A percentile compares a stretch with the other conserved stretches of the same genome.
Conservation (phyloP, 2,888 invertebrate genomes). For the Epinotia brunnichana region DNA sequence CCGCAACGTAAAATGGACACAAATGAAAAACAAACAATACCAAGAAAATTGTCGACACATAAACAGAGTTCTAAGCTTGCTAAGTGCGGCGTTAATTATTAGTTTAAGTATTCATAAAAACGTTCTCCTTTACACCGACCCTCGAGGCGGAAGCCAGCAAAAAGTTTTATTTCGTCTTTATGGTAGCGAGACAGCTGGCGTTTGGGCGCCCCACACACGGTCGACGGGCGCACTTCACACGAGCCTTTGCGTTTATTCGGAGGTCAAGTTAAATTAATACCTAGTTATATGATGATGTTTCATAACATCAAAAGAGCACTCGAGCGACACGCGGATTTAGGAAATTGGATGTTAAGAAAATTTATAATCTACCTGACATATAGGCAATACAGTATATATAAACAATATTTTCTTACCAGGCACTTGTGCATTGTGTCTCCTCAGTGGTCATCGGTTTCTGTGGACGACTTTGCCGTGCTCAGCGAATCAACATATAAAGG, state of each 20-base stretch:
- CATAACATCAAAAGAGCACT: background rate
- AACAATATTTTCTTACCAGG: background rate
- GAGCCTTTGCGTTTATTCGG: slow-evolving; percentile 7
- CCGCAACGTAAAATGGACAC: slow-evolving; percentile 58
- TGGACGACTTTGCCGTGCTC: background rate
- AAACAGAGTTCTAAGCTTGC: slow-evolving; percentile 71
- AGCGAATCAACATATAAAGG: background rate
- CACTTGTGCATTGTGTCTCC: background rate
- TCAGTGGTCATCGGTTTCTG: background rate
- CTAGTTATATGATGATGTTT: background rate
- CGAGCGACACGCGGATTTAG: no score
- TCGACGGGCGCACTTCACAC: slow-evolving; percentile 23
- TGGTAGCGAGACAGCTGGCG: slow-evolving; percentile 61
- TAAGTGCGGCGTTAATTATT: slow-evolving; percentile 75
- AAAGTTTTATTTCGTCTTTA: slow-evolving; percentile 63
- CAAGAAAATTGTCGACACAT: slow-evolving; percentile 67
- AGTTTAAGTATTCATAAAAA: slow-evolving; percentile 76
- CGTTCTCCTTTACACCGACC: slow-evolving; percentile 50
- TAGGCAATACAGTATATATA: background rate
- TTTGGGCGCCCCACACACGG: slow-evolving; percentile 53
- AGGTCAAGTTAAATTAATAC: background rate
- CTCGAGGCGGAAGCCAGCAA: slow-evolving; percentile 54
- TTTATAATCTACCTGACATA: background rate
- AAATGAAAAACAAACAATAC: slow-evolving; percentile 68
- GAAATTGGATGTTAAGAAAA: background rate